phyloP scores from a whole-genome alignment of 2,797 vertebrate genomes.

The Enteromius paludinosus region DNA sequence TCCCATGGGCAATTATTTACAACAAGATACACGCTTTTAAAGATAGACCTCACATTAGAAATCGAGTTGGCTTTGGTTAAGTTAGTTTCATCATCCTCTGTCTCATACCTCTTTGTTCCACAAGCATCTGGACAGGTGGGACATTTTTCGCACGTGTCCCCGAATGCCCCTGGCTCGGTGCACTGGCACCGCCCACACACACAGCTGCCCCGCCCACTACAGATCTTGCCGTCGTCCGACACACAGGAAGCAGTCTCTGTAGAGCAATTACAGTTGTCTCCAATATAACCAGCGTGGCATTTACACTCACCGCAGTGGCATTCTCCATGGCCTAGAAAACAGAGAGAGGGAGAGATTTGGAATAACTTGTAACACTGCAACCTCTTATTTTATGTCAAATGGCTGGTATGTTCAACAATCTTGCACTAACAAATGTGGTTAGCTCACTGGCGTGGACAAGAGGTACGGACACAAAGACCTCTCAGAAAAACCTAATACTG shows the following conservation, averaged over 20 bases:
- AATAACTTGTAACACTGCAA: neutral
- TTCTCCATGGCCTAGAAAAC: conserved; percentile 86
- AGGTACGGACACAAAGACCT: conserved; percentile 21
- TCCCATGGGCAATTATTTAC: neutral
- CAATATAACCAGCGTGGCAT: conserved; percentile 88
- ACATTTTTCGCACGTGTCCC: conserved; percentile 93
- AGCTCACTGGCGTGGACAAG: neutral
- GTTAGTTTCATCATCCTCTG: neutral
- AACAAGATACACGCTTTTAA: neutral
- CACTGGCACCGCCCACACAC: conserved; percentile 91
- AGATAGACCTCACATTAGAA: neutral
- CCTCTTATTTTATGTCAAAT: neutral
- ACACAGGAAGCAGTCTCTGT: conserved; percentile 83
- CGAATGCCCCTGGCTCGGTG: conserved; percentile 91
- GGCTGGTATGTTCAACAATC: neutral
- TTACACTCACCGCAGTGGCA: conserved; percentile 97
- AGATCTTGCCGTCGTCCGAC: conserved; percentile 88
- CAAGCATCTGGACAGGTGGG: conserved; percentile 95
- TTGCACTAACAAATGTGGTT: neutral
- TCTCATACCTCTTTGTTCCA: conserved; percentile 88
- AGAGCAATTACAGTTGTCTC: conserved; percentile 97
- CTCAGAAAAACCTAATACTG: neutral
- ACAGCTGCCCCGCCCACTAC: conserved; percentile 88
- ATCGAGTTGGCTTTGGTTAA: neutral
- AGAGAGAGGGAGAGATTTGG: neutral